Percentiles rank a stretch among this genome's conserved stretches.
phyloP scores from a whole-genome alignment of 2,113 vertebrate species.

The Nerophis ophidion region DNA sequence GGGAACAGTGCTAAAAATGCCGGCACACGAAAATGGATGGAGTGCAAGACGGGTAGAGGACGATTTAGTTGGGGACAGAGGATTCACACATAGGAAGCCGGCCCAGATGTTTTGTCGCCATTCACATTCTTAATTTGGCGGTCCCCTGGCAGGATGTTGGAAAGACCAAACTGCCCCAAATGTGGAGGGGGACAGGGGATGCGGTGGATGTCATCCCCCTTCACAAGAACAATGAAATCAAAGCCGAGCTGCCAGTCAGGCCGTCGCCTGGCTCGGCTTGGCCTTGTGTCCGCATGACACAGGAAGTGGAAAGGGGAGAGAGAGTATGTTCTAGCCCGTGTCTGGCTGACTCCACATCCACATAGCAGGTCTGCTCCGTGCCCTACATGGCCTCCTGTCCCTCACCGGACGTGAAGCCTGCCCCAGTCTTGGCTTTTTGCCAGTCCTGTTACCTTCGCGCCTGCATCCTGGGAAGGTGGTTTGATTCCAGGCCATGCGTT shows the following conservation, averaged over 20 bases:
- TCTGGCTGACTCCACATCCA: slow-evolving; percentile 78
- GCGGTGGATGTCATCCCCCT: slow-evolving; percentile 54
- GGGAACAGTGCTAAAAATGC: slow-evolving; percentile 45
- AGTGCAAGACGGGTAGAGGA: slow-evolving; percentile 70
- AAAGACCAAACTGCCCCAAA: slow-evolving; percentile 51
- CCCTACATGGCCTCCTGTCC: slow-evolving; percentile 73
- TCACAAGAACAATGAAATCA: slow-evolving; percentile 66
- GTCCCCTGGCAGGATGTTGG: slow-evolving; percentile 70
- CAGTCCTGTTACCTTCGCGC: slow-evolving; percentile 9
- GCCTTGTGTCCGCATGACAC: slow-evolving; percentile 61
- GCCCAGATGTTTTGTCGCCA: slow-evolving; percentile 64
- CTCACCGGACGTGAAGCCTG: slow-evolving; percentile 60
- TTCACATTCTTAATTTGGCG: slow-evolving; percentile 59
- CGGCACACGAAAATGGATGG: slow-evolving; percentile 60
- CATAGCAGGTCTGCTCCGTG: slow-evolving; percentile 82
- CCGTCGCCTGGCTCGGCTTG: slow-evolving; percentile 44
- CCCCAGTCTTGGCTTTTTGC: slow-evolving; percentile 24
- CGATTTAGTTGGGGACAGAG: slow-evolving; percentile 63
- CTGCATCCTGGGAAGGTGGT: background rate
- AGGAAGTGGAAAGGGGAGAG: slow-evolving; percentile 47
- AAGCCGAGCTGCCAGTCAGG: slow-evolving; percentile 59
- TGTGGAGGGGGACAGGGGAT: slow-evolving; percentile 48
- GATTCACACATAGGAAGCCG: slow-evolving; percentile 66
- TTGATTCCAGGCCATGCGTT: slow-evolving; percentile 7
- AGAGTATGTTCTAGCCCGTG: slow-evolving; percentile 20